Evolutionary conservation across 2,797 vertebrate genomes (phyloP), one percentile per base, ranked within the genome.

Genomic region (Acanthiza pusilla): DNA sequence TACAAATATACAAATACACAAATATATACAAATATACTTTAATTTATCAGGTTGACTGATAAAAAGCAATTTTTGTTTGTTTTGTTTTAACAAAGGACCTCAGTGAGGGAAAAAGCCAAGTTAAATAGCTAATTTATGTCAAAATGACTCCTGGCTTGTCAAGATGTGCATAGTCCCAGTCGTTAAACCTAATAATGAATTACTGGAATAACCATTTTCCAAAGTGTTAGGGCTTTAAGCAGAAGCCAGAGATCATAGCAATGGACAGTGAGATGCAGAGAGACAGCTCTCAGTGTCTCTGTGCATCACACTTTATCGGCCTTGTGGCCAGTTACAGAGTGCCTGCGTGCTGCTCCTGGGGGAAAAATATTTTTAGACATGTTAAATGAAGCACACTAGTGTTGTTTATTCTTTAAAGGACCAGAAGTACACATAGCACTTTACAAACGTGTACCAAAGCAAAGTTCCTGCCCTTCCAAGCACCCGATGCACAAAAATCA

Each of bases 291-390:
- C 68, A 23, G 0, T 54, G 58, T 40, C 38, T 73, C 36, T 66
- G 20, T 68, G 45, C 43, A 27, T 78, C 89, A 55, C 34, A 60
- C 54, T 83, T 66, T 88, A 18, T 22, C 71, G 75, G 65, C 89
- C 84, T 77, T 81, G 68, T 89, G 85, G 82, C 84, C 72, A 85
- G 38, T 29, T 85, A 16, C 45, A 85, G 40, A 83, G n/a, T 57
- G 86, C 84, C 77, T 84, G 60, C 53, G 48, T 91, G 77, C 48
- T 85, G 9, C 17, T 94, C 92, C 81, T 48, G 54, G 65, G 91
- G 91, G 90, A 22, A 80, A 89, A 92, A 96, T 96, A 95, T 93
- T 96, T 97, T 96, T 94, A 92, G 92, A 75, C 71, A 34, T 14
- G 68, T 89, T 85, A 92, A 96, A 95, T 94, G 93, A 97, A 93